These are phyloP conservation scores for Brachypalpus laphriformis DNA, from an alignment of 2,888 invertebrate species.

Conservation along the genomic window DNA sequence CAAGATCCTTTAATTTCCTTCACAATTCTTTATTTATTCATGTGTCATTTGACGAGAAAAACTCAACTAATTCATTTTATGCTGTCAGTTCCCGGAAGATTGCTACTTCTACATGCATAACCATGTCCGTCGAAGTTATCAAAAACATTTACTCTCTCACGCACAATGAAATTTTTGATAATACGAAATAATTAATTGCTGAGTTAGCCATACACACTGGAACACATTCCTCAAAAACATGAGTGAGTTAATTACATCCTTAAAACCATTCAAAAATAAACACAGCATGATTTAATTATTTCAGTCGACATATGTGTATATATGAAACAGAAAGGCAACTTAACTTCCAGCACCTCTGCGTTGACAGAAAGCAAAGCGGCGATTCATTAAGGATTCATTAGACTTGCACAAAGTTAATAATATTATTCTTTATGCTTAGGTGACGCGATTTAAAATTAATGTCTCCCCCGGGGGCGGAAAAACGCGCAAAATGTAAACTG, in stretches of 20 bases:
- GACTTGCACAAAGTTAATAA: slow-evolving; percentile 67
- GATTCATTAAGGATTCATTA: slow-evolving; percentile 73
- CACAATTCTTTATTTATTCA: slow-evolving; percentile 6
- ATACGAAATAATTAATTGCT: slow-evolving; percentile 68
- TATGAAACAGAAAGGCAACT: neutral
- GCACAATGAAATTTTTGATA: slow-evolving; percentile 61
- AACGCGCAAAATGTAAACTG: slow-evolving; percentile 58
- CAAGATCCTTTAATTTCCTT: neutral
- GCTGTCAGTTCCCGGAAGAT: neutral
- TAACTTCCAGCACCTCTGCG: neutral
- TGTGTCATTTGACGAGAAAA: neutral
- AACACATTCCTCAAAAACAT: slow-evolving; percentile 59
- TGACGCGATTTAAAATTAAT: slow-evolving; percentile 68
- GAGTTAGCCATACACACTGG: slow-evolving; percentile 48
- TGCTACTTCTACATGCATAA: slow-evolving; percentile 3
- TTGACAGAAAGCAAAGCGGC: slow-evolving; percentile 28
- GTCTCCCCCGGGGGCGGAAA: slow-evolving; percentile 47
- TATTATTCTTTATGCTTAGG: slow-evolving; percentile 67
- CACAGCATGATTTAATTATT: slow-evolving; percentile 69
- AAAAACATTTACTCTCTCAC: neutral
- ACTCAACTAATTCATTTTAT: neutral
- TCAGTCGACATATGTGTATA: slow-evolving; percentile 11
- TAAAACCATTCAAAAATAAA: slow-evolving; percentile 59
- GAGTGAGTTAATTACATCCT: slow-evolving; percentile 54
- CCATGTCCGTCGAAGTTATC: slow-evolving; percentile 42